Evolutionary conservation across 2,888 invertebrate genomes (phyloP).

Genomic region (Acanthacorydalis orientalis): DNA sequence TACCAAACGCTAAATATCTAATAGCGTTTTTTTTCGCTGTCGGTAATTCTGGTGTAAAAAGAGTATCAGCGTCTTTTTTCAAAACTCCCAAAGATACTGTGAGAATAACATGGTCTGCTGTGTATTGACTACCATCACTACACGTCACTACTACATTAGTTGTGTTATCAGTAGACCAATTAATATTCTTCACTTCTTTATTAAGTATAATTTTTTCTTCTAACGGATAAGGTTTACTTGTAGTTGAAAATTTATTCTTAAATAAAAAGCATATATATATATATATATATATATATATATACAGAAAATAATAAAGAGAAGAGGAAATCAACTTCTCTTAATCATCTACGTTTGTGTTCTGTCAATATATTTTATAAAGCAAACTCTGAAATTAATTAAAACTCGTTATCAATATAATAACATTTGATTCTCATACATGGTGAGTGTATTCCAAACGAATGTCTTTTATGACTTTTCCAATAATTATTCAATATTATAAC

Average conservation of each 20-base stretch:
- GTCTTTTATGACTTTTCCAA: too few species aligned
- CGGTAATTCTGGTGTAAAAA: slow-evolving; percentile 41
- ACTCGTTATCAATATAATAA: too few species aligned
- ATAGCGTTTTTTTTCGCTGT: slow-evolving; percentile 35
- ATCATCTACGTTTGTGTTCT: too few species aligned
- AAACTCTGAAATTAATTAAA: too few species aligned
- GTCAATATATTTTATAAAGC: too few species aligned
- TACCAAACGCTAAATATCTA: slow-evolving; percentile 41
- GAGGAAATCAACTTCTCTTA: too few species aligned
- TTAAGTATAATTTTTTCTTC: slow-evolving; percentile 20
- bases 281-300: too few species aligned
- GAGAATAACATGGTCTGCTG: slow-evolving; percentile 45
- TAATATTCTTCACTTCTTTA: slow-evolving; percentile 20
- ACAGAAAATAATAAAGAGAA: too few species aligned
- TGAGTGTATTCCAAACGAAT: too few species aligned
- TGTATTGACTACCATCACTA: slow-evolving; percentile 31
- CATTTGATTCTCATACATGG: too few species aligned
- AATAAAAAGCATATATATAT: slow-evolving; percentile 8
- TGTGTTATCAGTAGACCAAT: slow-evolving; percentile 17
- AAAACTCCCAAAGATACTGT: slow-evolving; percentile 54
- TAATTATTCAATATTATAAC: too few species aligned
- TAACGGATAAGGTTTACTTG: slow-evolving; percentile 14
- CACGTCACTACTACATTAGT: slow-evolving; percentile 26
- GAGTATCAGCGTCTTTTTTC: slow-evolving; percentile 32
- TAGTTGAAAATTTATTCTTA: slow-evolving; percentile 20